phyloP scores from a whole-genome alignment of 2,113 vertebrate genomes.

The Elanoides forficatus region DNA sequence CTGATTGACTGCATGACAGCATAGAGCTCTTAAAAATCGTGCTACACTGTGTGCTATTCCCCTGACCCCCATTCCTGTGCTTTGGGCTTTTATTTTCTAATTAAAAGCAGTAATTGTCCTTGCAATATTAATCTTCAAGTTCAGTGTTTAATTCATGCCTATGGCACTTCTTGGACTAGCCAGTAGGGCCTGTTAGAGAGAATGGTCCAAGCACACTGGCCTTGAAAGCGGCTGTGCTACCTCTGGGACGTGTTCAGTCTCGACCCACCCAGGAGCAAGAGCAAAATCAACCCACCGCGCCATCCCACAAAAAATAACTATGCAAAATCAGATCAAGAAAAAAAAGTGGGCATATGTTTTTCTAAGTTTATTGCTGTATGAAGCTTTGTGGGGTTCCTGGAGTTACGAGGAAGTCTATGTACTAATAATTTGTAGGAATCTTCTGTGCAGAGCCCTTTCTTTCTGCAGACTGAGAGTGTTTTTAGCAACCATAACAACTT shows the following conservation, averaged over 20 bases:
- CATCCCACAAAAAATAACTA: not conserved
- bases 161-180: conserved; percentile 33
- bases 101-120: conserved; percentile 58
- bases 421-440: not conserved
- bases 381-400: not conserved
- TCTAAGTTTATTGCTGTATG: not conserved
- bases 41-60: not conserved
- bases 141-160: conserved; percentile 44
- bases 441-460: not conserved
- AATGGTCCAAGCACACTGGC: not conserved
- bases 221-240: not conserved
- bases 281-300: not conserved
- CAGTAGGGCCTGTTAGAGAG: conserved; percentile 17
- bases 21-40: not conserved
- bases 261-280: conserved; percentile 44
- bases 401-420: not conserved
- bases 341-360: not conserved
- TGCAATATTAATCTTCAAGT: conserved; percentile 51
- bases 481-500: not conserved
- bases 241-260: conserved; percentile 9
- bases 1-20: not conserved
- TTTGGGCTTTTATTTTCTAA: conserved; percentile 57
- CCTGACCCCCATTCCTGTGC: conserved; percentile 9
- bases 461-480: not conserved
- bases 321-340: not conserved